Evolutionary conservation across 1,140 invertebrate species (phyloP).

Genomic region (Atta texana): DNA sequence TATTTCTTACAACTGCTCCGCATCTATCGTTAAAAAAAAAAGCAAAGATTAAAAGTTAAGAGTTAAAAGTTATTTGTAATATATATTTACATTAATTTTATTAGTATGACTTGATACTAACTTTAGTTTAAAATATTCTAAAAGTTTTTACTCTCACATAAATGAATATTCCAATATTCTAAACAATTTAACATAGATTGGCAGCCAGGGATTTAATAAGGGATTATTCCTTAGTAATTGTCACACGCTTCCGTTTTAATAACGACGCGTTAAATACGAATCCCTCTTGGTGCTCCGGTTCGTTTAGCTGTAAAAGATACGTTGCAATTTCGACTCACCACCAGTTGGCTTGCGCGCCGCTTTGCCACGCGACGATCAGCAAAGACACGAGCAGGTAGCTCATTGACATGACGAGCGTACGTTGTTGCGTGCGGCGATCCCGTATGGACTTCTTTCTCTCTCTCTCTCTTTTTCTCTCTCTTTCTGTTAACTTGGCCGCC

Average conservation of each 20-base stretch:
- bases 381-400: conserved; percentile 76
- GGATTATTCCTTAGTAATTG: not conserved
- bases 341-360: conserved; percentile 84
- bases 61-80: not conserved
- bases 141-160: not conserved
- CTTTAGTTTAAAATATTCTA: not conserved
- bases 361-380: conserved; percentile 80
- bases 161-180: not conserved
- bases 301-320: not conserved
- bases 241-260: not conserved
- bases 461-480: conserved; percentile 1
- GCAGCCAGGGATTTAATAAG: not conserved
- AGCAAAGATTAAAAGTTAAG: not conserved
- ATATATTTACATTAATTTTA: not conserved
- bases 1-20: not conserved
- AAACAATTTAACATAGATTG: not conserved
- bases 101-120: not conserved
- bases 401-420: conserved; percentile 62
- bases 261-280: not conserved
- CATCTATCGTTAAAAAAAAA: not conserved
- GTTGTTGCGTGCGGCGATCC: conserved; percentile 55
- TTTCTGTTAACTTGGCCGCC: conserved; percentile 53
- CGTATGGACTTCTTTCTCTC: conserved; percentile 47
- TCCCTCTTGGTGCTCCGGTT: not conserved
- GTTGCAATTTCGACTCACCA: conserved; percentile 80